Percentiles rank a stretch among this genome's conserved stretches.
Evolutionary conservation across 2,113 vertebrate species (phyloP).

Genomic region (Onychorhynchus coronatus): DNA sequence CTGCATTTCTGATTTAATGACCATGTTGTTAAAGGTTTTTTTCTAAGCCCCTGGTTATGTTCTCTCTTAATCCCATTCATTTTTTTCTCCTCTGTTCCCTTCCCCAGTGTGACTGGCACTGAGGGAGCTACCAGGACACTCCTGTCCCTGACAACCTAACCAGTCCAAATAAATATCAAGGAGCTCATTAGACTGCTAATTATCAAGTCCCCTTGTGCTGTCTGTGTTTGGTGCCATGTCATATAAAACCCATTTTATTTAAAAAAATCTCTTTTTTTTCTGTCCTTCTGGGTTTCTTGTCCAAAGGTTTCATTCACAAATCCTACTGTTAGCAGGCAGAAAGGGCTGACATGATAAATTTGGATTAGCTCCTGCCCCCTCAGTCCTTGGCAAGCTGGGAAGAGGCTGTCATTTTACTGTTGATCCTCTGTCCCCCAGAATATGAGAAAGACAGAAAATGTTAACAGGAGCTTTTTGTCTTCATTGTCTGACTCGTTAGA

Average conservation of each 20-base stretch:
- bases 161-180: not conserved
- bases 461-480: not conserved
- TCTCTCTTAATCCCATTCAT: not conserved
- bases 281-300: not conserved
- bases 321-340: not conserved
- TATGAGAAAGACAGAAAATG: not conserved
- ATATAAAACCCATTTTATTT: not conserved
- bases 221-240: not conserved
- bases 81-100: not conserved
- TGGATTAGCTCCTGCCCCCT: not conserved
- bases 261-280: not conserved
- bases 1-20: slow-evolving; percentile 4
- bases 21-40: not conserved
- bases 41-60: not conserved
- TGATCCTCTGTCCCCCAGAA: not conserved
- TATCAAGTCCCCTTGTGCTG: not conserved
- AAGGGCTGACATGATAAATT: not conserved
- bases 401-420: not conserved
- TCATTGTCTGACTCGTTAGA: not conserved
- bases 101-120: not conserved
- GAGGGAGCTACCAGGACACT: not conserved
- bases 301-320: not conserved
- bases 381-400: not conserved
- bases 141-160: not conserved
- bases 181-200: not conserved